phyloP scores from a whole-genome alignment of 1,140 invertebrate genomes.

The Drosophila seguyi region DNA sequence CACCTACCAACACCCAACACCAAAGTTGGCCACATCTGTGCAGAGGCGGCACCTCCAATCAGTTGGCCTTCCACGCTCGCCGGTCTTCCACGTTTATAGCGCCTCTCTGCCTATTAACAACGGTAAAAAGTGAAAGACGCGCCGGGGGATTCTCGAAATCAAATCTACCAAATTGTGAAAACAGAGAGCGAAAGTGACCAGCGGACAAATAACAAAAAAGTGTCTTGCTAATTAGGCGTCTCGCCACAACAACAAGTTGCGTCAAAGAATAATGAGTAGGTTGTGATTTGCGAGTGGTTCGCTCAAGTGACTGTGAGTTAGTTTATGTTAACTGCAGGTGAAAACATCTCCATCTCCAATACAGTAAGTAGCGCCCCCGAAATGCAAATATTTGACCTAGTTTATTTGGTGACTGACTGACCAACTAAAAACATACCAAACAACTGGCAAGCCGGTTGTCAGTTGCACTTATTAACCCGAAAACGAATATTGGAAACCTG shows the following conservation, averaged over 20 bases:
- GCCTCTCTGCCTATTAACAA: constrained; percentile 36
- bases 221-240: constrained; percentile 63
- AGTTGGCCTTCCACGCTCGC: constrained; percentile 65
- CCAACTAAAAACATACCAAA: constrained; percentile 41
- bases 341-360: background rate
- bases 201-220: constrained; percentile 22
- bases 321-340: constrained; percentile 1
- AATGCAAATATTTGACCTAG: constrained; percentile 75
- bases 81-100: constrained; percentile 61
- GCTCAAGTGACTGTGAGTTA: constrained; percentile 18
- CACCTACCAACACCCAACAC: constrained; percentile 57
- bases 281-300: constrained; percentile 12
- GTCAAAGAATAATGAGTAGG: constrained; percentile 47
- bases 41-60: constrained; percentile 36
- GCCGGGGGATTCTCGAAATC: constrained; percentile 62
- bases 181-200: constrained; percentile 69
- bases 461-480: constrained; percentile 43
- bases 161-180: constrained; percentile 54
- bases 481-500: constrained; percentile 53
- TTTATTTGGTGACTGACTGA: constrained; percentile 32
- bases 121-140: constrained; percentile 75
- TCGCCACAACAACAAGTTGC: constrained; percentile 41
- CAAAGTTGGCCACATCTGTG: constrained; percentile 62
- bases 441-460: constrained; percentile 43
- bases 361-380: constrained; percentile 41